Evolutionary conservation across 2,888 invertebrate species (phyloP).

Genomic region (Drosophila lacicola): DNA sequence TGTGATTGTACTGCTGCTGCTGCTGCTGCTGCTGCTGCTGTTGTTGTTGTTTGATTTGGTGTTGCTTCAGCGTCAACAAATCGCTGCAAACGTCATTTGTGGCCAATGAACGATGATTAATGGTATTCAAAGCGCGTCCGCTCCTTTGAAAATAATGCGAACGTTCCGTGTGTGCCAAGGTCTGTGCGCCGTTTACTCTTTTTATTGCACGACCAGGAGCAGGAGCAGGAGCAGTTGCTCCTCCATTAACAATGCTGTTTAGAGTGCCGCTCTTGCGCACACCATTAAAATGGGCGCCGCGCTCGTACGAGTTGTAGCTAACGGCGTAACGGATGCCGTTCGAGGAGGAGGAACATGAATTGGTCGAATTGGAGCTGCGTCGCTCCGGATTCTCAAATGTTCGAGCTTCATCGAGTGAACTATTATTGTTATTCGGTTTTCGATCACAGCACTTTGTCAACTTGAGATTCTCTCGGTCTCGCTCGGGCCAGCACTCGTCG

Average conservation of each 20-base stretch:
- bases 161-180: constrained; percentile 47
- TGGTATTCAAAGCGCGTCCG: constrained; percentile 13
- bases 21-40: constrained; percentile 54
- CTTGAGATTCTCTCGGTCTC: constrained; percentile 33
- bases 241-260: constrained; percentile 77
- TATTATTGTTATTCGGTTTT: constrained; percentile 40
- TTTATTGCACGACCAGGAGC: constrained; percentile 19
- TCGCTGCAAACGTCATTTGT: constrained; percentile 38
- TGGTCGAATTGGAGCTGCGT: constrained; percentile 83
- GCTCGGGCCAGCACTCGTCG: constrained; percentile 66
- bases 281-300: constrained; percentile 67
- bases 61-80: constrained; percentile 35
- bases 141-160: constrained; percentile 49
- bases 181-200: constrained; percentile 54
- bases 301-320: constrained; percentile 84
- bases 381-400: constrained; percentile 82
- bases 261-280: constrained; percentile 84
- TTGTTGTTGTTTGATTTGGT: constrained; percentile 50
- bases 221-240: constrained; percentile 6
- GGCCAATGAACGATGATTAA: constrained; percentile 11
- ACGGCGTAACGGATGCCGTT: constrained; percentile 72
- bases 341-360: constrained; percentile 81
- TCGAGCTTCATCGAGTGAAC: constrained; percentile 71
- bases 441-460: constrained; percentile 47
- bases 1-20: constrained; percentile 54